Conservation (phyloP, 2,888 invertebrate species). For the Lochmaea crataegi region DNA sequence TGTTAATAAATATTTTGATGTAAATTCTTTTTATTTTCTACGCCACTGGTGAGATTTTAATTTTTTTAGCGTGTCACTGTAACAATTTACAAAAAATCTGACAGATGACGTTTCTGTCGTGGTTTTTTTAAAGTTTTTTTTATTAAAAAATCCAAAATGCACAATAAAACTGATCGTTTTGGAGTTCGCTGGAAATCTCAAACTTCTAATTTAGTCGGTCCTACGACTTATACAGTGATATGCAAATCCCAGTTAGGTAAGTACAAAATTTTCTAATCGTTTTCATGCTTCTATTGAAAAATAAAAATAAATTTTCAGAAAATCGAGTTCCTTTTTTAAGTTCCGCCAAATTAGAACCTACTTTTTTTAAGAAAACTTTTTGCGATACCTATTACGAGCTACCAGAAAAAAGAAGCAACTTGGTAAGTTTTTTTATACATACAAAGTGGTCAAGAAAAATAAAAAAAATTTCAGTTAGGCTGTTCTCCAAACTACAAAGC, state of each 20-base stretch:
- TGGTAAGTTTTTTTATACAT: constrained; percentile 17
- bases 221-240: constrained; percentile 36
- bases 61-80: no score
- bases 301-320: constrained; percentile 25
- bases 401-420: constrained; percentile 22
- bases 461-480: no score
- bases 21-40: no score
- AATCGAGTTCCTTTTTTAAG: constrained; percentile 46
- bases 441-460: no score
- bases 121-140: neutral
- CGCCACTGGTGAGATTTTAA: no score
- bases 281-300: no score
- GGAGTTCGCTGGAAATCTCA: constrained; percentile 22
- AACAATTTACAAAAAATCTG: neutral
- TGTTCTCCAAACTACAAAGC: constrained; percentile 29
- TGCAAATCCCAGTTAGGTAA: constrained; percentile 26
- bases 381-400: constrained; percentile 34
- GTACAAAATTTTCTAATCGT: neutral
- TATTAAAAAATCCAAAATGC: constrained; percentile 18
- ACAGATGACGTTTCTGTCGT: neutral
- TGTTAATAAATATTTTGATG: no score
- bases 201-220: constrained; percentile 36
- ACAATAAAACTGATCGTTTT: constrained; percentile 35
- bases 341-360: constrained; percentile 30
- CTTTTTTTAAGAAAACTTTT: constrained; percentile 26